Evolutionary conservation across 2,113 vertebrate genomes (phyloP), one percentile per base, ranked within the genome.

Genomic region (Oncorhynchus nerka): DNA sequence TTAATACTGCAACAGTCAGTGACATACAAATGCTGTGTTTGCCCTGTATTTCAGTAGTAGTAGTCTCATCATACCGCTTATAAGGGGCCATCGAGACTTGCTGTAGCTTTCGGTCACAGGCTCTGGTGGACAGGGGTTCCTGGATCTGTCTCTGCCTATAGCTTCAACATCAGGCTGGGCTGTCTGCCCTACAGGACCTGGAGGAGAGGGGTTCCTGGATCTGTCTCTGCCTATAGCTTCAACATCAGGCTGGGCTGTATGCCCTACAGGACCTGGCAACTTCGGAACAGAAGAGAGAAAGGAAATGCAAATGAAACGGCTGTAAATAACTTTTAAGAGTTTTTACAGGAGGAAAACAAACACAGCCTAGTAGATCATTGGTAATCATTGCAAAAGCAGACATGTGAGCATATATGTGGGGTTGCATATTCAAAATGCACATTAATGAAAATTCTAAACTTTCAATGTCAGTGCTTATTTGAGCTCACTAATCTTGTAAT

Each of bases 21-120:
- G 16, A 57, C 57, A 71, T 39, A 75, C 71, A 62, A 77, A 79
- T 6, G 24, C 45, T n/a, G 20, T 30, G 26, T 13, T 67, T 28
- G 69, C 39, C 9, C 49, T 11, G 28, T 82, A 74, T 80, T 73
- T 83, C 34, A 80, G 76, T 68, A 26, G 30, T 66, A 70, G 24
- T 26, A 22, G 32, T 68, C 74, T 67, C 22, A 80, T 70, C 77
- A 71, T 91, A 92, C 91, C 89, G 78, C 89, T 88, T 77, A 78
- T 75, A 67, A 77, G 74, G 20, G 55, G 77, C 70, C 84, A 77
- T 55, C 70, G 74, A 81, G 80, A 59, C 45, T 79, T 70, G 13
- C 13, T 73, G 74, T 72, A 75, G 80, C 88, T 75, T 75, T 75
- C 78, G 81, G 79, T 30, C 61, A 51, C 22, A 64, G 78, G 74